Conservation (phyloP, 2,888 invertebrate genomes). For the Epinotia brunnichana region DNA sequence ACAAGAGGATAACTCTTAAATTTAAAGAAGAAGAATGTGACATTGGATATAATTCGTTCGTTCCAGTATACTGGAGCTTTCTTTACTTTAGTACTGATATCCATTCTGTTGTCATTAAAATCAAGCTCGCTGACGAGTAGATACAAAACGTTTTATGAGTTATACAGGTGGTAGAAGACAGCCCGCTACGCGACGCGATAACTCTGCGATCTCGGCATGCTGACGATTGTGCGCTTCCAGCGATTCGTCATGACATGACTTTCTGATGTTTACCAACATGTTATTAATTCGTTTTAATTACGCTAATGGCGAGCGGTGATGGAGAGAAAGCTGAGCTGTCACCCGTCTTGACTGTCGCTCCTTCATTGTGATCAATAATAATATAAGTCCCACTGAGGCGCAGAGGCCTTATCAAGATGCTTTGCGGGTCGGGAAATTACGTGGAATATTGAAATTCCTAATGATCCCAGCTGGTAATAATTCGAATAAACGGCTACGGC, state of each 20-base stretch:
- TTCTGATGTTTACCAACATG: slow-evolving; percentile 38
- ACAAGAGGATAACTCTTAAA: too few relatives aligned
- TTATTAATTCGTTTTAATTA: slow-evolving; percentile 38
- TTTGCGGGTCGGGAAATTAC: neutral
- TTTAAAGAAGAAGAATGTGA: too few relatives aligned
- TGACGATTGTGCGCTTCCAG: neutral
- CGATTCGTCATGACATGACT: slow-evolving; percentile 28
- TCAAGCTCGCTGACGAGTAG: neutral
- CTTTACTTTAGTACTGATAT: too few relatives aligned
- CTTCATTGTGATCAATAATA: neutral
- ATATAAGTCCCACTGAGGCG: neutral
- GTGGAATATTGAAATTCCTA: neutral
- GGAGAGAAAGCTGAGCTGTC: slow-evolving; percentile 30
- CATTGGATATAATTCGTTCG: too few relatives aligned
- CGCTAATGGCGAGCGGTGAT: slow-evolving; percentile 31
- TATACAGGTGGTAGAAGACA: neutral
- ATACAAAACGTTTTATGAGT: neutral
- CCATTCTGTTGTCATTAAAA: too few relatives aligned
- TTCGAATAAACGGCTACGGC: too few relatives aligned
- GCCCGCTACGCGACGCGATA: slow-evolving; percentile 11
- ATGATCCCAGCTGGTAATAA: too few relatives aligned
- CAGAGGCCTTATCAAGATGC: neutral
- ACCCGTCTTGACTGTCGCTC: neutral
- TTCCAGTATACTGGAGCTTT: too few relatives aligned
- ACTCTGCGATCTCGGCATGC: neutral